phyloP scores from a whole-genome alignment of 2,113 vertebrate species.

The Poeciliopsis turrubarensis region DNA sequence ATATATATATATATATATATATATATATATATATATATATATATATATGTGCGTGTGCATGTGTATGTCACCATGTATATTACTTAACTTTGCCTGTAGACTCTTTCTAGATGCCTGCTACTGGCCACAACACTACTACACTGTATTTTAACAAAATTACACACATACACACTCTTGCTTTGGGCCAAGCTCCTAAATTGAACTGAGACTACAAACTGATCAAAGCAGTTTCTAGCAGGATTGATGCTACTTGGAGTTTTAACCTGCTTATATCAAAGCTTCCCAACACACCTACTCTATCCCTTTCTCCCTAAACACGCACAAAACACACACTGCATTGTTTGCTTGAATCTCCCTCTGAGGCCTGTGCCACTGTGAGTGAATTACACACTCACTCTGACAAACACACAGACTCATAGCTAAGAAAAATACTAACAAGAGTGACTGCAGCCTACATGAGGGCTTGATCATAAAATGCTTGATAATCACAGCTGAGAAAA shows the following conservation, averaged over 20 bases:
- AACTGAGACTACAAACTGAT: slow-evolving; percentile 69
- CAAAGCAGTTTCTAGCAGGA: slow-evolving; percentile 69
- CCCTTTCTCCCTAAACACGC: slow-evolving; percentile 5
- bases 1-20: neutral
- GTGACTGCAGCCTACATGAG: neutral
- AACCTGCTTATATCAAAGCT: slow-evolving; percentile 62
- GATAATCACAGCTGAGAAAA: slow-evolving; percentile 1
- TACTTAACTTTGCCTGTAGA: slow-evolving; percentile 41
- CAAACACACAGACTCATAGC: slow-evolving; percentile 5
- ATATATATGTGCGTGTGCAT: neutral
- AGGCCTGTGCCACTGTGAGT: slow-evolving; percentile 8
- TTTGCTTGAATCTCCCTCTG: slow-evolving; percentile 31
- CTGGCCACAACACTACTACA: slow-evolving; percentile 55
- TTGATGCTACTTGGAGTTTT: slow-evolving; percentile 63
- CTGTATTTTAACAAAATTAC: slow-evolving; percentile 58
- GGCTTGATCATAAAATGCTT: slow-evolving; percentile 14
- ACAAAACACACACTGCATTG: slow-evolving; percentile 8
- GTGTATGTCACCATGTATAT: slow-evolving; percentile 34
- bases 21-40: neutral
- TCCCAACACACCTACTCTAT: slow-evolving; percentile 10
- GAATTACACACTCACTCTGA: slow-evolving; percentile 22
- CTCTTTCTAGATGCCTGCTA: slow-evolving; percentile 36
- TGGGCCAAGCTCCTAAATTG: slow-evolving; percentile 61
- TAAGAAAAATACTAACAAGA: slow-evolving; percentile 11
- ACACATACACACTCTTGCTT: slow-evolving; percentile 54